Conservation (phyloP, 2,113 vertebrate species). For the Oryzias woworae region DNA sequence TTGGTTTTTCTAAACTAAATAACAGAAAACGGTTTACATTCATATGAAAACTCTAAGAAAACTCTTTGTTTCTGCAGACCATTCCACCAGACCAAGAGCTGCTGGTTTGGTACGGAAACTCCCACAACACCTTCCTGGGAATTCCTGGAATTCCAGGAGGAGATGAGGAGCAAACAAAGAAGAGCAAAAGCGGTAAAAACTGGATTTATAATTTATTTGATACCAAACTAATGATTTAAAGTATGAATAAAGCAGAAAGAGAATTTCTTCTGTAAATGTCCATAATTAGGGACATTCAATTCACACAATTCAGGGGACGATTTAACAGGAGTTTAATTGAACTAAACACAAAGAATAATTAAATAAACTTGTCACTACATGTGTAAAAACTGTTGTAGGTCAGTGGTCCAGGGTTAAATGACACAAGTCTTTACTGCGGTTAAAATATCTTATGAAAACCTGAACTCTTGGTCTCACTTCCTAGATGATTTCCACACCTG, state of each 20-base stretch:
- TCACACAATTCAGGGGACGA: no score
- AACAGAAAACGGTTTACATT: not conserved
- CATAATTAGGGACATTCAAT: no score
- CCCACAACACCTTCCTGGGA: slow-evolving; percentile 94
- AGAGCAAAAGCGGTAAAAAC: slow-evolving; percentile 85
- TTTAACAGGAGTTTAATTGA: no score
- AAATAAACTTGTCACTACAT: no score
- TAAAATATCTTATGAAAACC: not conserved
- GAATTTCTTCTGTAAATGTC: no score
- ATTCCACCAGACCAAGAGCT: slow-evolving; percentile 97
- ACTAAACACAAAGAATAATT: no score
- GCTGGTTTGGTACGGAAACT: slow-evolving; percentile 96
- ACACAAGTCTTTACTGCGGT: no score
- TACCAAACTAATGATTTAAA: no score
- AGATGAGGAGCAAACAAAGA: slow-evolving; percentile 92
- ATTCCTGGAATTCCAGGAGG: slow-evolving; percentile 92
- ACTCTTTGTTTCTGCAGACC: slow-evolving; percentile 74
- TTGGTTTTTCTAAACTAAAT: no score
- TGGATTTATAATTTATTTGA: not conserved
- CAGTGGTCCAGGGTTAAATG: no score
- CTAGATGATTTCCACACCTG: slow-evolving; percentile 88
- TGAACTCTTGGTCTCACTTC: not conserved
- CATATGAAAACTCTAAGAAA: not conserved
- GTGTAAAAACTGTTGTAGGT: no score
- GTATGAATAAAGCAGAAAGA: no score